Percentiles rank a stretch among this genome's conserved stretches.
These are phyloP conservation scores for Cebus imitator DNA, from an alignment of 2,113 vertebrate species.

Conservation along the genomic window DNA sequence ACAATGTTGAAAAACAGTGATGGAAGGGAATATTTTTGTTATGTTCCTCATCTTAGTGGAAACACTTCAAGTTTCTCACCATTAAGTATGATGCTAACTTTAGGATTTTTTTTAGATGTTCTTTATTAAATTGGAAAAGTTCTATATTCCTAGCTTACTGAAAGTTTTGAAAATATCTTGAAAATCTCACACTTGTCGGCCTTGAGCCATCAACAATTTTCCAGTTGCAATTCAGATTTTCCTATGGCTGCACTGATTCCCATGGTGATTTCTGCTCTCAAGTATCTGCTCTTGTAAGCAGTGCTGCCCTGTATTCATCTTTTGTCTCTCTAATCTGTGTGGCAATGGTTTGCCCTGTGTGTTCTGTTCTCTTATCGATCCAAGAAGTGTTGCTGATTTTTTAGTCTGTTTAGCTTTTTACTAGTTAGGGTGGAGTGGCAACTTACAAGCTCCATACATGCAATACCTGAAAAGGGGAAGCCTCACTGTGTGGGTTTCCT, in stretches of 20 bases:
- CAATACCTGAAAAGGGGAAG: neutral
- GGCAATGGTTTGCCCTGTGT: neutral
- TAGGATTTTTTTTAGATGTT: neutral
- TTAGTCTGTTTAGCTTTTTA: neutral
- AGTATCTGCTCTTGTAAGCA: neutral
- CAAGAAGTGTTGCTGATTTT: neutral
- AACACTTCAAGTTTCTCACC: neutral
- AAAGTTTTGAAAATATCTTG: neutral
- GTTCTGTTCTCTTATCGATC: neutral
- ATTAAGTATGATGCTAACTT: neutral
- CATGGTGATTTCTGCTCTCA: neutral
- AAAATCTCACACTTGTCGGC: neutral
- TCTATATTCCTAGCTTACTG: neutral
- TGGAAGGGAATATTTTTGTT: neutral
- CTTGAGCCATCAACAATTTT: neutral
- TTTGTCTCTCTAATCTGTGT: neutral
- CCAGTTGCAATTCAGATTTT: too few relatives aligned
- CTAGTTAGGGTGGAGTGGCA: neutral
- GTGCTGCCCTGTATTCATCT: neutral
- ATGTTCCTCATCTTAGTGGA: neutral
- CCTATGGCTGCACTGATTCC: accelerated
- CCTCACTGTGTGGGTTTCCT: neutral
- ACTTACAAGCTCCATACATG: neutral
- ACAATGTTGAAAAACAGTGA: neutral
- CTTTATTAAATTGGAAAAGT: neutral